Conservation (phyloP, 2,888 invertebrate species). For the Listrodromus nycthemerus region DNA sequence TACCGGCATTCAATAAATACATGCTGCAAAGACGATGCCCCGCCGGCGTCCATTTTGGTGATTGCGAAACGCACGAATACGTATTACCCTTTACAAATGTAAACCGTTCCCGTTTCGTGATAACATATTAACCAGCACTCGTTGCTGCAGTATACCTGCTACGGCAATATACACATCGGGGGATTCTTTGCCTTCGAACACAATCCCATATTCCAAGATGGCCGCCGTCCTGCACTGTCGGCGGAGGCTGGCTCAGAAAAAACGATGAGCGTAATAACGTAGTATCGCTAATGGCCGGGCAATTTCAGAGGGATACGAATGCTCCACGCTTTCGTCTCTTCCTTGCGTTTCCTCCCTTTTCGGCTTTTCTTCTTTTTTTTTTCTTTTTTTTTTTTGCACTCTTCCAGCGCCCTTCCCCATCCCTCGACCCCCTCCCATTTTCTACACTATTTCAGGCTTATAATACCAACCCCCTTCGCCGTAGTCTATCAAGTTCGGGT, state of each 20-base stretch:
- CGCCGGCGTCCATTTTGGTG: constrained; percentile 62
- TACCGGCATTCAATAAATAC: constrained; percentile 21
- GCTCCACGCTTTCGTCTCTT: constrained; percentile 75
- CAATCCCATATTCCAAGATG: constrained; percentile 83
- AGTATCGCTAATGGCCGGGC: constrained; percentile 84
- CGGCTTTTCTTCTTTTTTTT: constrained; percentile 51
- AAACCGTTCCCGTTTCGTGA: constrained; percentile 47
- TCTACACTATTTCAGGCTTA: constrained; percentile 43
- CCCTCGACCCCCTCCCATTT: constrained; percentile 48
- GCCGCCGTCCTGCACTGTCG: constrained; percentile 76
- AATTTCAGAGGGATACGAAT: constrained; percentile 83
- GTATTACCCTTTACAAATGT: constrained; percentile 59
- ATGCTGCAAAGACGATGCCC: constrained; percentile 29
- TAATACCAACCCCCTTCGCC: constrained; percentile 59
- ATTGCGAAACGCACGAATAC: constrained; percentile 58
- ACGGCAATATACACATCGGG: constrained; percentile 53
- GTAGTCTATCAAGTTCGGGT: constrained; percentile 46
- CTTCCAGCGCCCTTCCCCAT: constrained; percentile 46
- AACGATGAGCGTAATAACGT: constrained; percentile 84
- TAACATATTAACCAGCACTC: constrained; percentile 57
- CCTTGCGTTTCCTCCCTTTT: constrained; percentile 71
- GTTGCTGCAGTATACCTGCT: constrained; percentile 22
- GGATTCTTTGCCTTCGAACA: constrained; percentile 71
- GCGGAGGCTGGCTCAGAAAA: constrained; percentile 81
- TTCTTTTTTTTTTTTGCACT: constrained; percentile 59